phyloP scores from a whole-genome alignment of 2,797 vertebrate species.

The Acanthis flammea region DNA sequence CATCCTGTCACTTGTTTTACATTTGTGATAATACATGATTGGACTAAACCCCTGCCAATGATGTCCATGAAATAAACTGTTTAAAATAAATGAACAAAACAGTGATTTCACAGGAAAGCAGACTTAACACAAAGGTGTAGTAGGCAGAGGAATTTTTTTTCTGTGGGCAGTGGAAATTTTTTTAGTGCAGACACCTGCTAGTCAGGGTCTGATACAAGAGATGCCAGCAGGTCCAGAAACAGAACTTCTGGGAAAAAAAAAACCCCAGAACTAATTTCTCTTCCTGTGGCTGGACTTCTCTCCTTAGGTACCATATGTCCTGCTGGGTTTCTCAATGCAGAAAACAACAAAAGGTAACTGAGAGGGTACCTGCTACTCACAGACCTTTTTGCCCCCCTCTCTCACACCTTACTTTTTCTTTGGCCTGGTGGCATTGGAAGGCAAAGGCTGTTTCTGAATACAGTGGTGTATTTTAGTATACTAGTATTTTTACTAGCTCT shows the following conservation, averaged over 20 bases:
- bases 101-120: neutral
- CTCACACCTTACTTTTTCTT: neutral
- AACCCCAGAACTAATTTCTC: neutral
- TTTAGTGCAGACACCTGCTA: neutral
- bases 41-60: neutral
- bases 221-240: neutral
- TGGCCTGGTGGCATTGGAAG: neutral
- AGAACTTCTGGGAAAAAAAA: neutral
- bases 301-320: neutral
- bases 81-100: neutral
- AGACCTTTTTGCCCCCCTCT: rapidly evolving
- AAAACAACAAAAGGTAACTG: neutral
- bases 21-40: neutral
- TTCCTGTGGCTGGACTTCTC: neutral
- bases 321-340: neutral
- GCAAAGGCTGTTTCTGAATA: neutral
- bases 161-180: neutral
- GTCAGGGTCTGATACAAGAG: neutral
- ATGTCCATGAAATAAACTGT: neutral
- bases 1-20: neutral
- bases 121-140: neutral
- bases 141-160: neutral
- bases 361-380: neutral
- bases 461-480: neutral
- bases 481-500: neutral